Conservation (phyloP, 2,113 vertebrate genomes). For the Equus quagga region DNA sequence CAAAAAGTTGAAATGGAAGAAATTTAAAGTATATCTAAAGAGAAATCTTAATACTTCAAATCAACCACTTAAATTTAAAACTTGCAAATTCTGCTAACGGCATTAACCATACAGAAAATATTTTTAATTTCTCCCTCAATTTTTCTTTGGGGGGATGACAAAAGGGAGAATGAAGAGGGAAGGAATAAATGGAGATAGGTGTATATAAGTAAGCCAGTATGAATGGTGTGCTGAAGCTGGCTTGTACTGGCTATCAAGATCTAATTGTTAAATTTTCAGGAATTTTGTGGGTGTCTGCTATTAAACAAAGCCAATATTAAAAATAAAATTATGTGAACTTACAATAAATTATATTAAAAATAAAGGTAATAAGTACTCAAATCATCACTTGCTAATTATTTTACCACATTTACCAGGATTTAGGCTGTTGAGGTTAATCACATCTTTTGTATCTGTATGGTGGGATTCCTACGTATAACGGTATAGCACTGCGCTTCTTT, state of each 20-base stretch:
- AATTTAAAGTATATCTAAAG: conserved; percentile 8
- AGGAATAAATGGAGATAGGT: not conserved
- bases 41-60: conserved; percentile 22
- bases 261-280: not conserved
- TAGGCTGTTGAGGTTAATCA: not conserved
- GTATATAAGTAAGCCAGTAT: not conserved
- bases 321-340: not conserved
- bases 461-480: not conserved
- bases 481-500: not conserved
- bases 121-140: not conserved
- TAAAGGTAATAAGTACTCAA: not conserved
- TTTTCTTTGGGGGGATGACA: not conserved
- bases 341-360: conserved; percentile 2
- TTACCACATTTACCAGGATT: not conserved
- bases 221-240: not conserved
- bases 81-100: conserved; percentile 2
- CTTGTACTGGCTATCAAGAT: not conserved
- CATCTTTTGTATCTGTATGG: not conserved
- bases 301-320: conserved; percentile 31
- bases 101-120: not conserved
- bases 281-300: not conserved
- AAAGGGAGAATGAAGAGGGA: not conserved
- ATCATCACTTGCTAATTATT: not conserved
- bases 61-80: conserved; percentile 36
- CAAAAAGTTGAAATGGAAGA: not conserved